Conservation (phyloP, 2,888 invertebrate genomes). For the Thymelicus sylvestris region DNA sequence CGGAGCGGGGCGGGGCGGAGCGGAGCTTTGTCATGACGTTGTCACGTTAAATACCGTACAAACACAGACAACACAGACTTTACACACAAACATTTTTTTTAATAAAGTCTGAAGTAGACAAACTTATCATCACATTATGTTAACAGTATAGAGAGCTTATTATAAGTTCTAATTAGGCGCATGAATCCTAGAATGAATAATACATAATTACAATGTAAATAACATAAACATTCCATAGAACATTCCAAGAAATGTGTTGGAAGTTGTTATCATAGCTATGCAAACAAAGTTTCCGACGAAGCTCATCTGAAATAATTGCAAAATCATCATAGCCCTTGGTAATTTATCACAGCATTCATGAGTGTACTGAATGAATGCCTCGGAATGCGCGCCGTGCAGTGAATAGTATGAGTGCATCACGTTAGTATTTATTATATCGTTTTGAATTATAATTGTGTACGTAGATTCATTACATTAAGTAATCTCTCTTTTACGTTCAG, state of each 20-base stretch:
- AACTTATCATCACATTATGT: too few relatives aligned
- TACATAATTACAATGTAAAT: not conserved
- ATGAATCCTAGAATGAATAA: not conserved
- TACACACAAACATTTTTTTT: too few relatives aligned
- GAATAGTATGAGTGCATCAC: conserved; percentile 22
- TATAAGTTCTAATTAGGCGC: not conserved
- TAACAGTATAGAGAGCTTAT: too few relatives aligned
- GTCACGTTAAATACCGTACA: too few relatives aligned
- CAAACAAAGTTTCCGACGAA: conserved; percentile 7
- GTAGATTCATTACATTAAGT: not conserved
- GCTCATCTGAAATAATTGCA: conserved; percentile 12
- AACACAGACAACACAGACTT: too few relatives aligned
- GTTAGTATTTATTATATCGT: conserved; percentile 6
- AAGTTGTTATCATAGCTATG: conserved; percentile 5
- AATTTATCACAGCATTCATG: conserved; percentile 21
- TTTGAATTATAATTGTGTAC: conserved; percentile 27
- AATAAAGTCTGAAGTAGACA: too few relatives aligned
- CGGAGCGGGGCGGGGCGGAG: too few relatives aligned
- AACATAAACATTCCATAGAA: not conserved
- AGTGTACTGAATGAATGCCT: conserved; percentile 20
- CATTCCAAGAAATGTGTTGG: conserved; percentile 2
- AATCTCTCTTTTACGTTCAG: too few relatives aligned
- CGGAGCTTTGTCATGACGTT: too few relatives aligned
- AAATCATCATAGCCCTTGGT: conserved; percentile 1
- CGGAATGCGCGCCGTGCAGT: conserved; percentile 17